Conservation (phyloP, 2,113 vertebrate genomes). For the Campylomormyrus tamandua region DNA sequence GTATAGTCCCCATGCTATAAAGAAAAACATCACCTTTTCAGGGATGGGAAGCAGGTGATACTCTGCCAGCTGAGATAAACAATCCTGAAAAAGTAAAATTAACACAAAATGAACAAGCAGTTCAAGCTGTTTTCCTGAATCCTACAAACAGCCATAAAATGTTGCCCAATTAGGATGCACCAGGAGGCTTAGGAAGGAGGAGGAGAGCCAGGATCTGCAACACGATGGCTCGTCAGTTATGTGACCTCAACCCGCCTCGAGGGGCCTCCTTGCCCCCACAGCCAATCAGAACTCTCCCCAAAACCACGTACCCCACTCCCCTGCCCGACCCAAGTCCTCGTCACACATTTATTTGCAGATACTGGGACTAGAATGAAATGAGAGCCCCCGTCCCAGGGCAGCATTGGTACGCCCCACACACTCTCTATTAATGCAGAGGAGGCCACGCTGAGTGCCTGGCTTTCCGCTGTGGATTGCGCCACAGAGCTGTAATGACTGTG, state of each 20-base stretch:
- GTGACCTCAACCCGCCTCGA: not conserved
- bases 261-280: not conserved
- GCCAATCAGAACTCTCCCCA: not conserved
- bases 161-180: not conserved
- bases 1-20: not conserved
- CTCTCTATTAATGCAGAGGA: slow-evolving; percentile 40
- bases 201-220: not conserved
- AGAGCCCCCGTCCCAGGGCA: slow-evolving; percentile 19
- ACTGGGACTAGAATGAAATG: not conserved
- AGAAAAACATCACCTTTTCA: not conserved
- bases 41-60: not conserved
- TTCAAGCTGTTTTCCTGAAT: not conserved
- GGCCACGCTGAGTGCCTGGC: slow-evolving; percentile 24
- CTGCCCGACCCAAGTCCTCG: not conserved
- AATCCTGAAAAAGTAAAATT: not conserved
- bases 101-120: not conserved
- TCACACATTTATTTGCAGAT: not conserved
- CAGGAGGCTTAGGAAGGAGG: not conserved
- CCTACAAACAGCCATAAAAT: not conserved
- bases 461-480: slow-evolving; percentile 13
- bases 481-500: slow-evolving; percentile 35
- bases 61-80: not conserved
- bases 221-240: not conserved
- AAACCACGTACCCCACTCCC: not conserved
- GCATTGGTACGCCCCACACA: slow-evolving; percentile 23